phyloP scores from a whole-genome alignment of 2,888 invertebrate genomes.

The Drosophila eohydei region DNA sequence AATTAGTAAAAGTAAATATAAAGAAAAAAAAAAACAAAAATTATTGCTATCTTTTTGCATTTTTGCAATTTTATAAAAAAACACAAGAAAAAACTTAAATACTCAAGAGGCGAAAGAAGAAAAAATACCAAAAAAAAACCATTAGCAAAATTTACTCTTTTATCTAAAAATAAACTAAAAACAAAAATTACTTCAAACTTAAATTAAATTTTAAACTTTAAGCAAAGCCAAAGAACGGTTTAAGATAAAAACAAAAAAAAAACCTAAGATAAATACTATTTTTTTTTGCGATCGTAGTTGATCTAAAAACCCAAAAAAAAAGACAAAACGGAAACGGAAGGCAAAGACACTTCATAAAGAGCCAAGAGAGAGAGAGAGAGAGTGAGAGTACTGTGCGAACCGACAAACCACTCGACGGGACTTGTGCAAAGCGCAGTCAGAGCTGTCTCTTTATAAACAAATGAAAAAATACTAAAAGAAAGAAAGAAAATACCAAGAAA shows the following conservation, averaged over 20 bases:
- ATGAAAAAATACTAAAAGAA: slow-evolving; percentile 42
- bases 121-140: slow-evolving; percentile 60
- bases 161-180: slow-evolving; percentile 75
- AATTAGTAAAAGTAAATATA: slow-evolving; percentile 68
- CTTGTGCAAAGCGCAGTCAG: slow-evolving; percentile 85
- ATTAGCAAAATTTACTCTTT: slow-evolving; percentile 85
- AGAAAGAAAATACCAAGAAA: slow-evolving; percentile 49
- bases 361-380: slow-evolving; percentile 22
- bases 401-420: slow-evolving; percentile 67
- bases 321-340: slow-evolving; percentile 12
- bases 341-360: slow-evolving; percentile 24
- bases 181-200: slow-evolving; percentile 71
- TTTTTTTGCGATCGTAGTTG: slow-evolving; percentile 80
- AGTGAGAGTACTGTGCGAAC: slow-evolving; percentile 37
- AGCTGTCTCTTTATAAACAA: slow-evolving; percentile 52
- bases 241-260: slow-evolving; percentile 37
- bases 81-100: slow-evolving; percentile 43
- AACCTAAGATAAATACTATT: slow-evolving; percentile 55
- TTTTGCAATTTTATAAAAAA: slow-evolving; percentile 85
- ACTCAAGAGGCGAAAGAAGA: slow-evolving; percentile 41
- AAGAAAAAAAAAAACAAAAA: slow-evolving; percentile 66
- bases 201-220: slow-evolving; percentile 78
- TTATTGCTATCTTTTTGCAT: slow-evolving; percentile 85
- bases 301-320: slow-evolving; percentile 75
- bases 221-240: slow-evolving; percentile 69